Base-by-base conservation (phyloP, 2,113 vertebrate species). In the Dolichotis patagonum region DNA sequence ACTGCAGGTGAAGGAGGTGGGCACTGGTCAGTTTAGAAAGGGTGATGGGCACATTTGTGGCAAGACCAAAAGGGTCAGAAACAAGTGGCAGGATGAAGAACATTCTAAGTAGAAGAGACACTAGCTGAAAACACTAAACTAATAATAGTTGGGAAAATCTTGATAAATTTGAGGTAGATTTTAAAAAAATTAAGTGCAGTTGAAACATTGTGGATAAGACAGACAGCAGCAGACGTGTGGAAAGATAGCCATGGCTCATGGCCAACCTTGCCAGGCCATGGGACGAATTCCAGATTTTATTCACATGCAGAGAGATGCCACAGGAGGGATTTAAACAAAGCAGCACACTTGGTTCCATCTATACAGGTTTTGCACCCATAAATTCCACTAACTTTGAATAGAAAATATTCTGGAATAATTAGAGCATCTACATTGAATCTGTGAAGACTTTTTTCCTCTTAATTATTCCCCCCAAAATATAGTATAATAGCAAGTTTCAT, bases 201-300 rank as follows among this genome's bases (percentile, higher is more conserved):
- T 93, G 11, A 19, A 85, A 94, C 35, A 56, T n/a, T 85, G 35
- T 86, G 19, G 41, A 62, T 65, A 97, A 96, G 77, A 56, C 63
- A 71, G 24, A 13, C 28, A 73, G 30, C 58, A 30, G 52, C 38
- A n/a, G 56, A 84, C 20, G 5, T 20, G 19, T 28, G 22, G 67
- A 62, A 28, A 94, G 83, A 73, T 13, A 91, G n/a, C 14, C 56
- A 38, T 26, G 35, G 12, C 46, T 88, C 60, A 30, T 22, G 22
- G 11, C 7, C 26, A 16, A 54, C 17, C 43, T 92, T 58, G 41
- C 14, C 35, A 41, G 54, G 73, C 67, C 8, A 12, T 8, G 7
- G 6, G 11, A 58, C 94, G 20, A n/a, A 81, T 62, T 80, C 19
- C 22, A 67, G 71, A 17, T 46, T 77, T 77, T 49, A 71, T 78